Percentiles rank a stretch among this genome's conserved stretches.
Evolutionary conservation across 2,797 vertebrate species (phyloP).

Genomic region (Lutra lutra): DNA sequence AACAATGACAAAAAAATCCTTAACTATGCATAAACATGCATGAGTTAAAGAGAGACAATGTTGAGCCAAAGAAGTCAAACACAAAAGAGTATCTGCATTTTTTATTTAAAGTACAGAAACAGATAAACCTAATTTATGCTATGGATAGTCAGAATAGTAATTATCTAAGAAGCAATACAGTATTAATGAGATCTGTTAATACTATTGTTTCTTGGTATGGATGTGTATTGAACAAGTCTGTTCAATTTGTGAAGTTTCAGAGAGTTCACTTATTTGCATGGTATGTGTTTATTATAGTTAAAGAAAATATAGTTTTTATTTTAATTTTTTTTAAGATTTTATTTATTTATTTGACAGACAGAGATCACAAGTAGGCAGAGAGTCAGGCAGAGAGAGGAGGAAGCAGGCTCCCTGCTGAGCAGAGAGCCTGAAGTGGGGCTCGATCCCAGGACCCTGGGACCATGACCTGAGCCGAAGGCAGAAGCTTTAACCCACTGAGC

Average conservation of each 20-base stretch:
- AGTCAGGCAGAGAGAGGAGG: too few relatives aligned
- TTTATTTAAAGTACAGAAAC: not conserved
- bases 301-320: not conserved
- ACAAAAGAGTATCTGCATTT: not conserved
- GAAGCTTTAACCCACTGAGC: too few relatives aligned
- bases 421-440: too few relatives aligned
- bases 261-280: not conserved
- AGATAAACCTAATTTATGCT: not conserved
- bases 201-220: not conserved
- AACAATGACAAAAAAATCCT: not conserved
- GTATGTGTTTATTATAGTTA: not conserved
- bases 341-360: too few relatives aligned
- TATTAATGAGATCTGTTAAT: not conserved
- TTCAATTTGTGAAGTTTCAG: not conserved
- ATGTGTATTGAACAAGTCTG: not conserved
- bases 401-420: too few relatives aligned
- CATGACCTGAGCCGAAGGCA: too few relatives aligned
- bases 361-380: too few relatives aligned
- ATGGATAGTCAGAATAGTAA: not conserved
- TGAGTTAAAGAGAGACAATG: not conserved
- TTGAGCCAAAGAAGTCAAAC: not conserved
- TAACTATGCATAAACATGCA: too few relatives aligned
- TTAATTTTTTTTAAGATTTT: too few relatives aligned
- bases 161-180: not conserved
- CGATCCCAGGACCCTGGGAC: too few relatives aligned